These are phyloP conservation scores for Nyctibius grandis DNA, from an alignment of 2,797 vertebrate genomes.

Conservation along the genomic window DNA sequence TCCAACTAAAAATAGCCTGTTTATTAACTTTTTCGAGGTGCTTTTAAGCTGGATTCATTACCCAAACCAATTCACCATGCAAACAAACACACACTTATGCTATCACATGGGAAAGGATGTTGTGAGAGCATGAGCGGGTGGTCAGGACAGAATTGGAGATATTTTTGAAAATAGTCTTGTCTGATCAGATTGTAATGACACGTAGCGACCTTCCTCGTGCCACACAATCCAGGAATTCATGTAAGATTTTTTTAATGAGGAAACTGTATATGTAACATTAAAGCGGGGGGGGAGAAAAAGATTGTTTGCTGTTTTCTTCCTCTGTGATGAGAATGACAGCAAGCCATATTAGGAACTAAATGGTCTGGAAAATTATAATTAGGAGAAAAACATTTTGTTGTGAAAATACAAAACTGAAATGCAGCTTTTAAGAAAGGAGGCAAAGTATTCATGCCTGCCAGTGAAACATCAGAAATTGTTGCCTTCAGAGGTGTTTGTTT, in stretches of 20 bases:
- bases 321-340: neutral
- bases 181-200: neutral
- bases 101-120: neutral
- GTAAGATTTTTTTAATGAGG: neutral
- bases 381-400: neutral
- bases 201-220: neutral
- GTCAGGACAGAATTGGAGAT: neutral
- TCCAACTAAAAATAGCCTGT: neutral
- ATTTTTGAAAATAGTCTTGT: neutral
- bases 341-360: neutral
- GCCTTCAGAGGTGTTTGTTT: neutral
- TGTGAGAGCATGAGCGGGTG: neutral
- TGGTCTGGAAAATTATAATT: neutral
- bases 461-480: neutral
- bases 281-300: neutral
- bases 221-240: neutral
- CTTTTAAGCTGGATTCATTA: neutral
- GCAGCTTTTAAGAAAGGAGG: neutral
- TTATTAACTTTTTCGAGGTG: neutral
- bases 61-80: neutral
- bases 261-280: neutral
- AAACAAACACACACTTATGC: fast-evolving
- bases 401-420: neutral
- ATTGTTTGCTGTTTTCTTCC: neutral
- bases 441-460: neutral